phyloP scores from a whole-genome alignment of 2,888 invertebrate species.

The Andrena minutula region DNA sequence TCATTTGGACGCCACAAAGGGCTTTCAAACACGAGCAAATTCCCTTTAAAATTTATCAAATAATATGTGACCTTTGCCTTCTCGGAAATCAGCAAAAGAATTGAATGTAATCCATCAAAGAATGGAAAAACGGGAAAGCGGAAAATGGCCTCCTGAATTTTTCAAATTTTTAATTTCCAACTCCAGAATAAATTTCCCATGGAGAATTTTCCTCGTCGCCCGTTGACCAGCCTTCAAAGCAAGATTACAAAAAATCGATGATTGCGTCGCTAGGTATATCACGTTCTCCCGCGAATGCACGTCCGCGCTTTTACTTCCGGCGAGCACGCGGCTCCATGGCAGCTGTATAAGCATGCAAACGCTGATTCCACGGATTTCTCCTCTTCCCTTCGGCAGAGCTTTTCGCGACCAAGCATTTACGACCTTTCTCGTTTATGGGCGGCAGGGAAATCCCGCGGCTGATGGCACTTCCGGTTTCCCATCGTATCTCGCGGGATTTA shows the following conservation, averaged over 20 bases:
- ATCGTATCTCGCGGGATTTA: conserved; percentile 9
- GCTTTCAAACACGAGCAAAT: too few relatives aligned
- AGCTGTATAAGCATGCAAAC: conserved; percentile 20
- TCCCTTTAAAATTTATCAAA: too few relatives aligned
- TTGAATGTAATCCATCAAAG: too few relatives aligned
- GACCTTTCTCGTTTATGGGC: conserved; percentile 32
- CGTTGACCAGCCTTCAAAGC: background rate
- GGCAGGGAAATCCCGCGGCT: conserved; percentile 22
- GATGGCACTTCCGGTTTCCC: conserved; percentile 10
- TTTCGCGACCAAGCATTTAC: conserved; percentile 34
- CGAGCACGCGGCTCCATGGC: background rate
- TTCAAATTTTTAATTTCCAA: background rate
- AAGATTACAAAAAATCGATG: background rate
- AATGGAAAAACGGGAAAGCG: too few relatives aligned
- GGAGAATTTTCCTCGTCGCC: background rate
- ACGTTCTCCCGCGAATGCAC: background rate
- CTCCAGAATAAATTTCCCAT: background rate
- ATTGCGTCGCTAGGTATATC: background rate
- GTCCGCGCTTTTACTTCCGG: conserved; percentile 20
- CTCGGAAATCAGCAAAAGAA: too few relatives aligned
- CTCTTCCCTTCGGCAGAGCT: background rate
- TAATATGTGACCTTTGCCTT: too few relatives aligned
- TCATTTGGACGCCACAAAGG: too few relatives aligned
- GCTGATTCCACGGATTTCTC: conserved; percentile 27
- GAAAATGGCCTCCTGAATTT: too few relatives aligned